Evolutionary conservation across 37 sponge, comb jelly and placozoan species (phyloP).

Genomic region (Sycon ciliatum): DNA sequence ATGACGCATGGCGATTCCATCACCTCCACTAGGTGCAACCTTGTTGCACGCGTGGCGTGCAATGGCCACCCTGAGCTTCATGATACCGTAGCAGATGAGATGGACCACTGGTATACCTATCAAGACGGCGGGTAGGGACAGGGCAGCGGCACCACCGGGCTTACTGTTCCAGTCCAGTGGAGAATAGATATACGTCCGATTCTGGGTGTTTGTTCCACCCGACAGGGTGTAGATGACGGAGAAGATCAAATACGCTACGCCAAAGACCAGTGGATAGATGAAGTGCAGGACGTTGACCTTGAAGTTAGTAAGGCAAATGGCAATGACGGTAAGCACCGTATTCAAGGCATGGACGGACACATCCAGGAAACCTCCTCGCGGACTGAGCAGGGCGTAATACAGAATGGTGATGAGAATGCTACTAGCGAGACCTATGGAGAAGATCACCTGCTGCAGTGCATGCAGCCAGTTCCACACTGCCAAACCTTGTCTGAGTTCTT

Average conservation of each 20-base stretch:
- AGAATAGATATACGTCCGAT: conserved; percentile 34
- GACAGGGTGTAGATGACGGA: conserved; percentile 47
- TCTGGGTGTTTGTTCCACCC: conserved; percentile 27
- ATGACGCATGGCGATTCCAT: too few species aligned
- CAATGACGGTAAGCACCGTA: conserved; percentile 40
- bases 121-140: too few species aligned
- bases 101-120: too few species aligned
- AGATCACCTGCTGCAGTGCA: conserved; percentile 45
- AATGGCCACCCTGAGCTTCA: too few species aligned
- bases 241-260: conserved; percentile 32
- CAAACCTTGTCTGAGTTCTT: too few species aligned
- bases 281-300: conserved; percentile 38
- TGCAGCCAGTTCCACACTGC: too few species aligned
- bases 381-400: conserved; percentile 49
- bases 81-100: too few species aligned
- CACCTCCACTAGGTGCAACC: too few species aligned
- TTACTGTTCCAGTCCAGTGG: conserved; percentile 40
- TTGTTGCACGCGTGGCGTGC: too few species aligned
- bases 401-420: conserved; percentile 30
- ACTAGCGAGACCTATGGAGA: conserved; percentile 12
- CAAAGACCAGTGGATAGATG: conserved; percentile 15
- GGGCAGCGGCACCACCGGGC: too few species aligned
- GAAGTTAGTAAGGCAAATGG: conserved; percentile 31
- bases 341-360: conserved; percentile 40
- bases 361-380: background rate